A percentile compares a stretch with the other conserved stretches of the same genome.
phyloP scores from a whole-genome alignment of 2,888 invertebrate genomes.

The Drosophila fulvimacula region DNA sequence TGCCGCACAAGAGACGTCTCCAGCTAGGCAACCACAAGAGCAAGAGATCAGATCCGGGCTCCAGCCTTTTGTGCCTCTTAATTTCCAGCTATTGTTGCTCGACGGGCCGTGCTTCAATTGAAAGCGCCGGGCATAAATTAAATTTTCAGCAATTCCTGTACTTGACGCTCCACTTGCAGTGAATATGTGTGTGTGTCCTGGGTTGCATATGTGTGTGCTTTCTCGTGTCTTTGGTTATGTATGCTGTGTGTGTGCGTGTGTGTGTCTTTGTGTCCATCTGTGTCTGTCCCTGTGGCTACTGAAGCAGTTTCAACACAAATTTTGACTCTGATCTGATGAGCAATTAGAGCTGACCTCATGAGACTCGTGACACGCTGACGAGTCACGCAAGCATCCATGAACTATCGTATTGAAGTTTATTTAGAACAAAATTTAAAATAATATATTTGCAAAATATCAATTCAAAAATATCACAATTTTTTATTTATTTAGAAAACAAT shows the following conservation, averaged over 20 bases:
- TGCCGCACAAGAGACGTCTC: constrained; percentile 11
- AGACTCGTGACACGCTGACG: not conserved
- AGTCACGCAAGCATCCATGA: not conserved
- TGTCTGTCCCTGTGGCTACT: constrained; percentile 8
- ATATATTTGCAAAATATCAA: not conserved
- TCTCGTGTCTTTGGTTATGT: not conserved
- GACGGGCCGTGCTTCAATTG: constrained; percentile 51
- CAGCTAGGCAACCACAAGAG: constrained; percentile 21
- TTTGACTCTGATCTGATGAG: constrained; percentile 15
- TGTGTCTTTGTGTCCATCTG: not conserved
- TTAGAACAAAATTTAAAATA: not conserved
- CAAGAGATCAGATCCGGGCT: constrained; percentile 41
- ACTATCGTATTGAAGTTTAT: not conserved
- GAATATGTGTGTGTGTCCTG: constrained; percentile 9
- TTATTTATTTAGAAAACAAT: too few relatives aligned
- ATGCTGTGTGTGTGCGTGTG: not conserved
- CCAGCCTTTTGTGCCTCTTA: constrained; percentile 73
- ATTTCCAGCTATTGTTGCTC: constrained; percentile 72
- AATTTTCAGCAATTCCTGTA: constrained; percentile 73
- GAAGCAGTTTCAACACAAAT: constrained; percentile 13
- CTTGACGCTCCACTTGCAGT: constrained; percentile 61
- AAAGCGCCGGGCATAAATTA: constrained; percentile 72
- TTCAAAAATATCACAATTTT: too few relatives aligned
- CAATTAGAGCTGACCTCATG: constrained; percentile 2
- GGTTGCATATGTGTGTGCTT: not conserved